These are phyloP conservation scores for Crioceris asparagi DNA, from an alignment of 2,888 invertebrate species.

Conservation along the genomic window DNA sequence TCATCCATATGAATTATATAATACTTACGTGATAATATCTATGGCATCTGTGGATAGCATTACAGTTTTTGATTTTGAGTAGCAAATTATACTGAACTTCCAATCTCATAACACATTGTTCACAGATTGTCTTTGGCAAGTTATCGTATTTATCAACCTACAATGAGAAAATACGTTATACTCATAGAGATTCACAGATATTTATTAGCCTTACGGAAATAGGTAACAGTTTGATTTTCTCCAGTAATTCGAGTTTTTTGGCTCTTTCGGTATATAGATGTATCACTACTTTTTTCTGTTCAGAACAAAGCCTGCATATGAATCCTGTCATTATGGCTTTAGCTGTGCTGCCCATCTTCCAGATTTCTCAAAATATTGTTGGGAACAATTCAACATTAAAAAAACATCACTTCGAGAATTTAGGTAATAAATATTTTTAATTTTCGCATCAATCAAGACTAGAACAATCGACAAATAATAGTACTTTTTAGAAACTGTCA, in stretches of 20 bases:
- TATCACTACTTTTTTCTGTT: conserved; percentile 73
- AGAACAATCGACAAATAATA: too few relatives aligned
- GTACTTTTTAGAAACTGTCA: too few relatives aligned
- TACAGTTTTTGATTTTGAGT: conserved; percentile 39
- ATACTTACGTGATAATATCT: conserved; percentile 32
- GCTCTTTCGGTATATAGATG: conserved; percentile 77
- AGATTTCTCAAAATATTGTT: too few relatives aligned
- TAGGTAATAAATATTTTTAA: too few relatives aligned
- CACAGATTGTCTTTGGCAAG: conserved; percentile 57
- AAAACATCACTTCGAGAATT: too few relatives aligned
- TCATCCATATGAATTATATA: not conserved
- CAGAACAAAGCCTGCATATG: conserved; percentile 75
- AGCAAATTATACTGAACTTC: conserved; percentile 43
- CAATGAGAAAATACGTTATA: conserved; percentile 14
- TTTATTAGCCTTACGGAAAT: conserved; percentile 53
- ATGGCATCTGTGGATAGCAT: conserved; percentile 30
- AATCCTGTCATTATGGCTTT: conserved; percentile 73
- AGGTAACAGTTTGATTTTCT: conserved; percentile 72
- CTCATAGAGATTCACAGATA: not conserved
- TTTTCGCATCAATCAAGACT: too few relatives aligned
- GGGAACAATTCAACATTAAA: too few relatives aligned
- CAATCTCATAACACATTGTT: conserved; percentile 44
- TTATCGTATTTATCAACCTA: conserved; percentile 39
- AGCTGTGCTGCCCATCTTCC: conserved; percentile 70
- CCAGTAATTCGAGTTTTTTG: conserved; percentile 59